Evolutionary conservation across 1,140 invertebrate genomes (phyloP), one percentile per base, ranked within the genome.

Genomic region (Drosophila lacteicornis): DNA sequence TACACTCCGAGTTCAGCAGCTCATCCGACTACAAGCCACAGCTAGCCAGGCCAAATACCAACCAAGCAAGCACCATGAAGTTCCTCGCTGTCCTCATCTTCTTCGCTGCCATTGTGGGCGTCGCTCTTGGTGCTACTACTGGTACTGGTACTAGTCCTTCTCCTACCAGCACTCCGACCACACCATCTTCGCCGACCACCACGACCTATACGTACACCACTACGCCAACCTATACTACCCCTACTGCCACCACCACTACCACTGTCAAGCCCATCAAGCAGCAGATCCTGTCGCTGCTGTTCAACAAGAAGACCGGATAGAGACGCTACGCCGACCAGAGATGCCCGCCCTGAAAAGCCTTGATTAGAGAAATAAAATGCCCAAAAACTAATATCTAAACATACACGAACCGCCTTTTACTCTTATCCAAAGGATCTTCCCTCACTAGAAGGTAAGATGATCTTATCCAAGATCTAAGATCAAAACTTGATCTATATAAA

Each of bases 231-330:
- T 22, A 22, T 22, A 22, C 17, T 1, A 40, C 27, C 19, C 19
- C 19, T 5, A 13, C 3, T 25, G 25, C 42, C 19, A 30, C 59
- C 12, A 25, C 19, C 19, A 60, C 43, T 9, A 90, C 85, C 2
- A 90, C 85, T 12, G 5, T 8, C 1, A 90, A 61, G 46, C 85
- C 85, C 19, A 62, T 90, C 75, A 90, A 90, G 71, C 85, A 90
- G 36, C 85, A 82, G 27, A 51, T 90, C 61, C 55, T 90, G 13
- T 90, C 85, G 22, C 46, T 90, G 75, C 66, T 90, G 56, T 90
- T 90, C 79, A 90, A 90, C 71, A 90, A 90, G 56, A 90, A 79
- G 51, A 30, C 49, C 19, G 85, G 85, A 70, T 88, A 88, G 58
- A 63, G 38, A 36, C 13, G 8, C 17, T 13, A 11, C 42, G 15